Percentiles rank a stretch among this genome's conserved stretches.
phyloP scores from a whole-genome alignment of 1,140 invertebrate species.

The Diplogasteroides magnus region DNA sequence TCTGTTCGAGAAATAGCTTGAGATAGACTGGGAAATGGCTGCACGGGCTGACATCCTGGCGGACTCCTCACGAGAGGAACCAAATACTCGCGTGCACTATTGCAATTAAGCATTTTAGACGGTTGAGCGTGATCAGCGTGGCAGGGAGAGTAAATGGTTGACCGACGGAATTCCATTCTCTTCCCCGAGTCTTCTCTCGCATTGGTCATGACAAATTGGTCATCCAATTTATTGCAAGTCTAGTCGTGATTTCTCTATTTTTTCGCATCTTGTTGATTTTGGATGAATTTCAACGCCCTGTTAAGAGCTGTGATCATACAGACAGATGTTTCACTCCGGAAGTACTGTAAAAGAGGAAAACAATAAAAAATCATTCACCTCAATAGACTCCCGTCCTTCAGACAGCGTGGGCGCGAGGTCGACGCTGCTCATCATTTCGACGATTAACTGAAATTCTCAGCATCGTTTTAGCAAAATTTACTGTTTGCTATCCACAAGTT shows the following conservation, averaged over 20 bases:
- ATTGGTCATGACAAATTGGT: too few relatives aligned
- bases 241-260: too few relatives aligned
- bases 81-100: conserved; percentile 18
- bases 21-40: conserved; percentile 20
- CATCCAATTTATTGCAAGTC: too few relatives aligned
- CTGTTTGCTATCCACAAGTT: neutral
- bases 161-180: too few relatives aligned
- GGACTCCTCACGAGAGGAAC: conserved; percentile 15
- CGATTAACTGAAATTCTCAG: conserved; percentile 17
- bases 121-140: too few relatives aligned
- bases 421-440: conserved; percentile 25
- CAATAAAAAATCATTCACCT: neutral
- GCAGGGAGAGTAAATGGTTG: too few relatives aligned
- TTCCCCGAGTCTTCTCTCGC: too few relatives aligned
- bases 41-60: conserved; percentile 19
- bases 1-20: conserved; percentile 20
- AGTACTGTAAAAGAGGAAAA: neutral
- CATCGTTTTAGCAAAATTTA: neutral
- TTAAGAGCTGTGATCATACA: too few relatives aligned
- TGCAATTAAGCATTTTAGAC: too few relatives aligned
- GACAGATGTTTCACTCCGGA: too few relatives aligned
- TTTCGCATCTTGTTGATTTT: too few relatives aligned
- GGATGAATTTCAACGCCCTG: too few relatives aligned
- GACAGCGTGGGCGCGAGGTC: conserved; percentile 18
- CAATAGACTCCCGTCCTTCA: conserved; percentile 16